Percentiles rank a stretch among this genome's conserved stretches.
These are phyloP conservation scores for Chaetophractus vellerosus DNA, from an alignment of 2,797 vertebrate genomes.

Conservation along the genomic window DNA sequence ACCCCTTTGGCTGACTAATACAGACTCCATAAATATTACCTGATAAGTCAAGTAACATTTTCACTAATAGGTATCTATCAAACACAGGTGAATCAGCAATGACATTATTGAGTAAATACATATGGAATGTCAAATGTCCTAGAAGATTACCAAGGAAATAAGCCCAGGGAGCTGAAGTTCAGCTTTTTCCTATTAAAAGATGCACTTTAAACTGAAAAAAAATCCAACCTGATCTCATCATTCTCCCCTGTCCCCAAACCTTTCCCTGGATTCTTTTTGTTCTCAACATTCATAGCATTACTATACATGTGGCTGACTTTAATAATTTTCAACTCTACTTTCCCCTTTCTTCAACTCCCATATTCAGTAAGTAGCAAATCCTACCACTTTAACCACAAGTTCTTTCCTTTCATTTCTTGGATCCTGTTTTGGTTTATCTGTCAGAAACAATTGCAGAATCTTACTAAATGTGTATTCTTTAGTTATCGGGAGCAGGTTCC, in stretches of 20 bases:
- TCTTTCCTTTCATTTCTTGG: not conserved
- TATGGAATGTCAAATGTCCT: not conserved
- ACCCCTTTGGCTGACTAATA: too few relatives aligned
- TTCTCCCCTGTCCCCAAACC: not conserved
- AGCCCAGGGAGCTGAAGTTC: not conserved
- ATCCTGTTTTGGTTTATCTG: not conserved
- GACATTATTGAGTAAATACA: not conserved
- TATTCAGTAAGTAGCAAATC: not conserved
- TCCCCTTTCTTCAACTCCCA: too few relatives aligned
- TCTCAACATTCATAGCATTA: too few relatives aligned
- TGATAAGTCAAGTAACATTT: not conserved
- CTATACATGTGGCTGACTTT: rapidly evolving
- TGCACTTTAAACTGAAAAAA: not conserved
- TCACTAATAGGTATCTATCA: not conserved
- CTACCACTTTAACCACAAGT: not conserved
- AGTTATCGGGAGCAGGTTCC: not conserved
- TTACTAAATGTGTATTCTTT: not conserved
- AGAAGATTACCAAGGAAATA: not conserved
- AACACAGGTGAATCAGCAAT: not conserved
- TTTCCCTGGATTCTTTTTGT: too few relatives aligned
- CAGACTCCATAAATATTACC: not conserved
- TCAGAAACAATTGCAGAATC: not conserved
- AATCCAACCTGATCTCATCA: not conserved
- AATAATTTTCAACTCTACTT: rapidly evolving
- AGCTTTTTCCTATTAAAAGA: not conserved